Evolutionary conservation across 2,888 invertebrate genomes (phyloP).

Genomic region (Lypha dubia): DNA sequence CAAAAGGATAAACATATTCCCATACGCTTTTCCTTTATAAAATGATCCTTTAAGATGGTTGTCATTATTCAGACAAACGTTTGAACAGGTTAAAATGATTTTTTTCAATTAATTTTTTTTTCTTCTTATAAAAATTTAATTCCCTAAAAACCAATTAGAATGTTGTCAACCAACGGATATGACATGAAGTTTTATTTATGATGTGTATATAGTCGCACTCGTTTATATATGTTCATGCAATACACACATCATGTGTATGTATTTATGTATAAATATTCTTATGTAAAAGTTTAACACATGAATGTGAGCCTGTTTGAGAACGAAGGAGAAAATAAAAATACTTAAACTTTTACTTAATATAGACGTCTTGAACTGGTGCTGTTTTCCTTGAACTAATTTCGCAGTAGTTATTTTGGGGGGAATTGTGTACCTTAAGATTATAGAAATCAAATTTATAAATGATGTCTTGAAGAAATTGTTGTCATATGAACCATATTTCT

Average conservation of each 20-base stretch:
- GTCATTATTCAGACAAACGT: background rate
- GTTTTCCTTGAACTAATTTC: no score
- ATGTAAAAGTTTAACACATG: background rate
- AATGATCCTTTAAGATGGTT: constrained; percentile 10
- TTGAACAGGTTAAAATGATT: constrained; percentile 36
- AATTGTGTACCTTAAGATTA: no score
- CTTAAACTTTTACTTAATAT: background rate
- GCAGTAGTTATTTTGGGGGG: no score
- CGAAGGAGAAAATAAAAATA: constrained; percentile 22
- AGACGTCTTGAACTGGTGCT: no score
- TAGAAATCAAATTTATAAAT: no score
- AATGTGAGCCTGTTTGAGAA: background rate
- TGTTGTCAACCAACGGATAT: constrained; percentile 69
- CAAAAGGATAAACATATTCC: no score
- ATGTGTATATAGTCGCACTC: background rate
- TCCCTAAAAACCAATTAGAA: constrained; percentile 69
- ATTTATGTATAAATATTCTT: background rate
- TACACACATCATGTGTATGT: background rate
- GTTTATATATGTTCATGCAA: background rate
- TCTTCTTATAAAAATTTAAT: constrained; percentile 44
- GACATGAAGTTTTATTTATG: constrained; percentile 48
- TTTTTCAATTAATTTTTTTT: constrained; percentile 12
- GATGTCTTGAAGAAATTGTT: no score
- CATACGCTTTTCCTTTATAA: no score
- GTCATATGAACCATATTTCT: background rate